Conservation (phyloP, 1,140 invertebrate species). For the Heliconius himera region DNA sequence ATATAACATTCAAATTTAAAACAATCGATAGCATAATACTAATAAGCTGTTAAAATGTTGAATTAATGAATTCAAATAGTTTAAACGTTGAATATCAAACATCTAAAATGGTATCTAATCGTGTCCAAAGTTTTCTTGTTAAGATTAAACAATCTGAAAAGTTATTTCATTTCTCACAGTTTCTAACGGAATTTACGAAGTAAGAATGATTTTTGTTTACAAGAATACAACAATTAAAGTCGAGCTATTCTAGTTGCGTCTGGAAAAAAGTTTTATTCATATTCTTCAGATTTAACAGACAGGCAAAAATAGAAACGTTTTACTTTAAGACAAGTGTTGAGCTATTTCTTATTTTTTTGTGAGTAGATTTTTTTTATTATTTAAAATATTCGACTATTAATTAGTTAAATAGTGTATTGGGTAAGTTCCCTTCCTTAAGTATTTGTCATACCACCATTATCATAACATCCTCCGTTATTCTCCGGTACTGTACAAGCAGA, state of each 20-base stretch:
- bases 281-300: background rate
- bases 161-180: conserved; percentile 14
- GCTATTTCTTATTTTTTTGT: background rate
- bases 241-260: conserved; percentile 6
- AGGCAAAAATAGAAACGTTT: background rate
- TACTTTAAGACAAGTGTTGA: background rate
- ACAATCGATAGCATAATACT: background rate
- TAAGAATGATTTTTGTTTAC: conserved; percentile 12
- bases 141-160: conserved; percentile 1
- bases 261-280: background rate
- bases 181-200: background rate
- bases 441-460: too few relatives aligned
- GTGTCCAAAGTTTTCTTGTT: conserved; percentile 3
- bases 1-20: background rate
- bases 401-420: too few relatives aligned
- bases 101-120: conserved; percentile 11
- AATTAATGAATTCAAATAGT: background rate
- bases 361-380: background rate
- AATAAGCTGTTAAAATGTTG: background rate
- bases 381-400: too few relatives aligned
- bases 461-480: too few relatives aligned
- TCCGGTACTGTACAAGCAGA: too few relatives aligned
- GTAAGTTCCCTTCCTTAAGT: too few relatives aligned
- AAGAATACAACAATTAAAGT: conserved; percentile 19
- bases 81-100: background rate